Evolutionary conservation across 2,113 vertebrate genomes (phyloP).

Genomic region (Neotragus pygmaeus): DNA sequence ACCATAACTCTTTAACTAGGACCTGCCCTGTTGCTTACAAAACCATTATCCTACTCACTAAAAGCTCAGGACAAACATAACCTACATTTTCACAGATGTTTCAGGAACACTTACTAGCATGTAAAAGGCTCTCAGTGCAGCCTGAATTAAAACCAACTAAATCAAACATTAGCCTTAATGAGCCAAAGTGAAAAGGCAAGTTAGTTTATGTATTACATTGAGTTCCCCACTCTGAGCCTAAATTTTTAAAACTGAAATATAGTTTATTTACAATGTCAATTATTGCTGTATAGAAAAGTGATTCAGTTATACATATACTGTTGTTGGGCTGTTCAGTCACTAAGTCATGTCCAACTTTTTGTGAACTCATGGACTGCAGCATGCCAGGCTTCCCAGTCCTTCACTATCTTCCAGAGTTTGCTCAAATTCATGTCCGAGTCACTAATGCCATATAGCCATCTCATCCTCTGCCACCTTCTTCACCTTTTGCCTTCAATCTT

Average conservation of each 20-base stretch:
- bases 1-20: not conserved
- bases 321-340: not conserved
- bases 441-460: not conserved
- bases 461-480: not conserved
- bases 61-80: not conserved
- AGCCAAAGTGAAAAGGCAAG: not conserved
- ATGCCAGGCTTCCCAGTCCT: not conserved
- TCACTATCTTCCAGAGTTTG: not conserved
- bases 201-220: not conserved
- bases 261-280: not conserved
- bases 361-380: not conserved
- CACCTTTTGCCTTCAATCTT: not conserved
- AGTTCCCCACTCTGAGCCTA: not conserved
- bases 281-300: not conserved
- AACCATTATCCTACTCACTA: not conserved
- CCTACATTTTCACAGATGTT: not conserved
- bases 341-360: not conserved
- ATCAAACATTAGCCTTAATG: not conserved
- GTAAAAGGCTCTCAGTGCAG: not conserved
- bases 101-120: not conserved
- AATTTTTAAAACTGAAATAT: not conserved
- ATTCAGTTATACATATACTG: not conserved
- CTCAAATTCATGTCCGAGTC: not conserved
- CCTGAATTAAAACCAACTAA: not conserved
- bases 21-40: not conserved